Base-by-base conservation (phyloP, 2,888 invertebrate species). In the Eutolmus rufibarbis region DNA sequence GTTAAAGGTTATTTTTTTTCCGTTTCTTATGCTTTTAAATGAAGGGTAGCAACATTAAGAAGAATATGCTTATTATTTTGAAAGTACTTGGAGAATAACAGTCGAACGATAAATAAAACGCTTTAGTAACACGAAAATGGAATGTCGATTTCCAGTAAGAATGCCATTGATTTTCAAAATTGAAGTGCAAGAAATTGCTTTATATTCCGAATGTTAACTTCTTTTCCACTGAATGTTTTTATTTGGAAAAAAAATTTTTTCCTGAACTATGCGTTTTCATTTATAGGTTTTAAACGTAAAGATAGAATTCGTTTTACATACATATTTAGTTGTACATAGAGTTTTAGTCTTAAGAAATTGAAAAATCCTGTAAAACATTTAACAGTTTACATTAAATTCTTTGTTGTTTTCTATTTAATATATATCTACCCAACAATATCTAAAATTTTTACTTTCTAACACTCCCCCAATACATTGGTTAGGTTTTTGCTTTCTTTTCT, bases 341-440 rank as follows among this genome's bases (percentile, higher is more conserved):
- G 37, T 78, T 78, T 40, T 78, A 43, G 78, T 43, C 46, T 19
- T 78, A 40, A 78, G 43, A 78, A 78, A 81, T 81, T 46, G 66
- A 43, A 37, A 66, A 34, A 51, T 74, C 43, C 57, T 81, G 74
- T 86, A 86, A 88, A 86, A 87, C 88, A 88, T 84, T 88, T 86
- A 88, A 88, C 86, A 86, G 4, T 81, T 84, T 40, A 88, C 87
- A 87, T 87, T 77, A 43, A 86, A 76, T 56, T 86, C 43, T 81
- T 81, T 56, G 74, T 56, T 87, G 66, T 81, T 81, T 31, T 81
- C 74, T 87, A 81, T 88, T 84, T 76, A 56, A 74, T 74, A 74
- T 87, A 57, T 66, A 46, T 56, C 51, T 81, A 56, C 28, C 28
- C 56, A 56, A 81, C 31, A 74, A 84, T 87, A 46, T 74, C 51